Evolutionary conservation across 2,888 invertebrate species (phyloP).

Genomic region (Pollenia angustigena): DNA sequence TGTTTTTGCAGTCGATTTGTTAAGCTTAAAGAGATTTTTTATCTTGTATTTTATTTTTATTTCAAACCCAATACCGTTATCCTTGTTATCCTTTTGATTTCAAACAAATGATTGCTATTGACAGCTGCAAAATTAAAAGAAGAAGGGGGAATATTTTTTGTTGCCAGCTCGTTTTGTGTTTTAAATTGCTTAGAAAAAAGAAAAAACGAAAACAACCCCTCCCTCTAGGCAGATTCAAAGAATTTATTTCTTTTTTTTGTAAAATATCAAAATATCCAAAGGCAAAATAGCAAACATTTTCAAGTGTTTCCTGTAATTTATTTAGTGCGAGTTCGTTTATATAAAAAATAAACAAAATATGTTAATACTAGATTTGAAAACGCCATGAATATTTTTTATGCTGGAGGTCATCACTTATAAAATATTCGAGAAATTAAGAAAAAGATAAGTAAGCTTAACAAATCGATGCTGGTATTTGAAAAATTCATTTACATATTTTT

Average conservation of each 20-base stretch:
- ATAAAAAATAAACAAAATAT: constrained; percentile 12
- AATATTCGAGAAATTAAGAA: background rate
- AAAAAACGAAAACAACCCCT: constrained; percentile 17
- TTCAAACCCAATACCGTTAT: constrained; percentile 60
- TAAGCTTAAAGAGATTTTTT: constrained; percentile 76
- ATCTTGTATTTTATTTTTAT: constrained; percentile 39
- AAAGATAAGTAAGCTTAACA: background rate
- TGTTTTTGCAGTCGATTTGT: constrained; percentile 76
- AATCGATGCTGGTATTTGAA: constrained; percentile 12
- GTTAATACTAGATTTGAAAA: constrained; percentile 6
- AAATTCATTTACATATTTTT: background rate
- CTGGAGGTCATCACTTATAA: constrained; percentile 4
- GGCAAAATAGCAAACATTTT: constrained; percentile 68
- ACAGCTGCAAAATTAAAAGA: constrained; percentile 73
- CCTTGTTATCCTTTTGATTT: constrained; percentile 74
- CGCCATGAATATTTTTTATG: background rate
- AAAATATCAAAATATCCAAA: constrained; percentile 75
- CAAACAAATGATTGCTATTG: constrained; percentile 75
- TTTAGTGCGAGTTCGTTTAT: background rate
- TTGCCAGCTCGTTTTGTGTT: constrained; percentile 47
- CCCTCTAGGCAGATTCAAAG: constrained; percentile 41
- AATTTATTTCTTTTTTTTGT: constrained; percentile 63
- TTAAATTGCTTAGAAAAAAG: constrained; percentile 11
- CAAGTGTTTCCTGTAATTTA: constrained; percentile 71
- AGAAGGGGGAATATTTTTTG: constrained; percentile 3